phyloP scores from a whole-genome alignment of 2,113 vertebrate genomes.

The Tyto alba region DNA sequence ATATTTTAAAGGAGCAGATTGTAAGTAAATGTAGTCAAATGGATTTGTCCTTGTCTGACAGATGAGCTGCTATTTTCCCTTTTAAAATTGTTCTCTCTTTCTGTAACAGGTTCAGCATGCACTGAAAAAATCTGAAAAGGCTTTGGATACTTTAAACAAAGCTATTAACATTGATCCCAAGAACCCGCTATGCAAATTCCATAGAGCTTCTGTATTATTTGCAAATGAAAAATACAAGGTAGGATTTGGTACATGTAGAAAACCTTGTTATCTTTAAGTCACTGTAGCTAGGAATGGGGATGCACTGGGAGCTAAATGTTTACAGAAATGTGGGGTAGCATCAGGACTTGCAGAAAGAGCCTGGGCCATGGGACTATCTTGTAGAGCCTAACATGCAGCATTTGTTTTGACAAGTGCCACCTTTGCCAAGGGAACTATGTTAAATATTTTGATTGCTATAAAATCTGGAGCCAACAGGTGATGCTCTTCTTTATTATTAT shows the following conservation, averaged over 20 bases:
- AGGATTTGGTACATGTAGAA: not conserved
- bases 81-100: not conserved
- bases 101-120: constrained; percentile 89
- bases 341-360: not conserved
- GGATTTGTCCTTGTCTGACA: not conserved
- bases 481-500: not conserved
- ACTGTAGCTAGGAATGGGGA: not conserved
- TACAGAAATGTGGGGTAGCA: accelerated
- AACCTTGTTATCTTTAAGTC: not conserved
- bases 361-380: not conserved
- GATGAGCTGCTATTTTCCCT: not conserved
- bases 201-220: constrained; percentile 95
- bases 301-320: not conserved
- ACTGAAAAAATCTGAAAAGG: constrained; percentile 94
- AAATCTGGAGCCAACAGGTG: not conserved
- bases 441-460: not conserved
- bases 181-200: constrained; percentile 99
- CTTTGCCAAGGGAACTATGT: not conserved
- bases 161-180: constrained; percentile 96
- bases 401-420: not conserved
- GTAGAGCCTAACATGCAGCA: not conserved
- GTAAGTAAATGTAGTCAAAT: not conserved
- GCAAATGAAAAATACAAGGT: constrained; percentile 99
- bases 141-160: constrained; percentile 95
- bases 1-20: not conserved